These are phyloP conservation scores for Distichodus sexfasciatus DNA, from an alignment of 2,797 vertebrate species.

Conservation along the genomic window DNA sequence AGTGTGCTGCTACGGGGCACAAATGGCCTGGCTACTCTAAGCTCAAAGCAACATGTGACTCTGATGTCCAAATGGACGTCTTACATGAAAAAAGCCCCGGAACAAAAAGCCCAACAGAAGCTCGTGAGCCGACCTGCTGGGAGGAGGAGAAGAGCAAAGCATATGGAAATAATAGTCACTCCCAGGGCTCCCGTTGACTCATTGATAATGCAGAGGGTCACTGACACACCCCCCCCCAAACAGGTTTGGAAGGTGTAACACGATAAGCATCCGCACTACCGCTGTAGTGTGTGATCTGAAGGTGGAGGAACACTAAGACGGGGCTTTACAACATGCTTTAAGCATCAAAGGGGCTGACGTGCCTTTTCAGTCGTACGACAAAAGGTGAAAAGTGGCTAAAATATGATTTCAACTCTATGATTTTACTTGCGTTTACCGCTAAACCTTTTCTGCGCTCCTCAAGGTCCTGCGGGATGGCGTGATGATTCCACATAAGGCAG, in stretches of 20 bases:
- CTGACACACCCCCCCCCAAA: conserved; percentile 12
- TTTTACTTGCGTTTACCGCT: conserved; percentile 18
- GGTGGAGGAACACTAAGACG: conserved; percentile 35
- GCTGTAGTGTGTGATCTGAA: conserved; percentile 35
- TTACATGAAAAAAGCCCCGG: conserved; percentile 12
- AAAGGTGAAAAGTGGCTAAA: conserved; percentile 37
- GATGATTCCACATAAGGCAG: background rate
- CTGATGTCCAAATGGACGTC: conserved; percentile 37
- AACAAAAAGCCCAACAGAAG: background rate
- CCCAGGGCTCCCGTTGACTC: background rate
- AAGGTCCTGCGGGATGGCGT: background rate
- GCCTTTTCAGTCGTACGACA: conserved; percentile 44
- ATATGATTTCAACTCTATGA: conserved; percentile 16
- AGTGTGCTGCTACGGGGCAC: conserved; percentile 26
- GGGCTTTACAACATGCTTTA: conserved; percentile 34
- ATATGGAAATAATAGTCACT: conserved; percentile 3
- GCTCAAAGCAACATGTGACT: conserved; percentile 35
- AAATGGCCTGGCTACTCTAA: conserved; percentile 37
- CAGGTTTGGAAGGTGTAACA: conserved; percentile 19
- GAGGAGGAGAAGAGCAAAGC: background rate
- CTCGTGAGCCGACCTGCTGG: background rate
- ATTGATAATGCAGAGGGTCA: conserved; percentile 34
- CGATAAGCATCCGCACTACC: conserved; percentile 15
- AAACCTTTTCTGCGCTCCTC: background rate
- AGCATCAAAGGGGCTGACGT: conserved; percentile 38